phyloP scores from a whole-genome alignment of 2,888 invertebrate species.

The Drosophila siamana region DNA sequence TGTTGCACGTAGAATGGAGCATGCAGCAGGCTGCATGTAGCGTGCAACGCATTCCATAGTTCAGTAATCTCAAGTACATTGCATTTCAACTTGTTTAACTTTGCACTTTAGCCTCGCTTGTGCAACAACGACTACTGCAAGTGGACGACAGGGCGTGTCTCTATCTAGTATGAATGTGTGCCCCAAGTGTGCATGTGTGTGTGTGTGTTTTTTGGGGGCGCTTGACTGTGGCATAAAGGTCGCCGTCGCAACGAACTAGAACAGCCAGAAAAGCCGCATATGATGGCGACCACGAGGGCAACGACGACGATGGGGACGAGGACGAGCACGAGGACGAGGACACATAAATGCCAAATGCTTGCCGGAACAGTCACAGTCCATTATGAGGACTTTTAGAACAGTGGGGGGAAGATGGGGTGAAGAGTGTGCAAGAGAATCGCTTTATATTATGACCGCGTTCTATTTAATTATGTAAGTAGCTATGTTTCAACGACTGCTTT shows the following conservation, averaged over 20 bases:
- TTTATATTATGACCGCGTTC: slow-evolving; percentile 15
- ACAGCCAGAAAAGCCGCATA: slow-evolving; percentile 33
- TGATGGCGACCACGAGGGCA: slow-evolving; percentile 12
- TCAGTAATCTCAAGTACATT: slow-evolving; percentile 61
- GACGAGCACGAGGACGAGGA: slow-evolving; percentile 16
- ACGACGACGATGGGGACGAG: slow-evolving; percentile 12
- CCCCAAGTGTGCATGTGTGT: slow-evolving; percentile 1
- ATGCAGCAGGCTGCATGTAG: slow-evolving; percentile 45
- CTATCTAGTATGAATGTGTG: background rate
- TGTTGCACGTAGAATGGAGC: slow-evolving; percentile 17
- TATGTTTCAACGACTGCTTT: slow-evolving; percentile 40
- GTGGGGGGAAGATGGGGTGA: background rate
- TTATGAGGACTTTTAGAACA: background rate
- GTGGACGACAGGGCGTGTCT: background rate
- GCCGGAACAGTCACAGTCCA: slow-evolving; percentile 48
- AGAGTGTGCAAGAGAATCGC: background rate
- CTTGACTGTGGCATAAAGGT: slow-evolving; percentile 43
- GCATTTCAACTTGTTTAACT: slow-evolving; percentile 63
- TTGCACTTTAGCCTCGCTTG: slow-evolving; percentile 50
- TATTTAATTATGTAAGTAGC: slow-evolving; percentile 65
- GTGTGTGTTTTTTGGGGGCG: slow-evolving; percentile 9
- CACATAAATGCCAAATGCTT: slow-evolving; percentile 37
- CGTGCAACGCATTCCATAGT: slow-evolving; percentile 57
- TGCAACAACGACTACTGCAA: background rate
- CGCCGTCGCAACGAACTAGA: slow-evolving; percentile 38